Evolutionary conservation across 2,888 invertebrate genomes (phyloP), one percentile per base, ranked within the genome.

Genomic region (Drosophila incognita): DNA sequence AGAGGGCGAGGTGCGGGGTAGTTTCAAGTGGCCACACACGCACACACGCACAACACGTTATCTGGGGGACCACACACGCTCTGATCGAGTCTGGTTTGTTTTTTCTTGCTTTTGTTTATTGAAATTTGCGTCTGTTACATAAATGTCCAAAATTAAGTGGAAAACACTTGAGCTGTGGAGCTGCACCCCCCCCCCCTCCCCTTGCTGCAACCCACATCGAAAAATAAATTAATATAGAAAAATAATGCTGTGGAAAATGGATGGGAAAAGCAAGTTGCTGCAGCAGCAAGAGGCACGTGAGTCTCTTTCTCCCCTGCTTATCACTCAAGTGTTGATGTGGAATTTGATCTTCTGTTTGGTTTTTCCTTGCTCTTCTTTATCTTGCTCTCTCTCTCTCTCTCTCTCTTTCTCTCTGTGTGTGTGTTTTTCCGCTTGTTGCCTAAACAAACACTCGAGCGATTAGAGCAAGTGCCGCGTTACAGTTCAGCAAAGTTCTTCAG

Each of bases 71-170:
- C 87, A 89, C 89, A 86, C 89, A 85, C 83, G 65, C 54, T 66
- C 49, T 58, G 18, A 40, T 33, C n/a, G 35, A 54, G 54, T 24
- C 24, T 24, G 24, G 67, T 70, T 61, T 48, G 65, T 62, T 48
- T 63, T 66, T 48, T 36, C 54, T 56, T 62, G 10, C 21, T 67
- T 63, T 60, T 79, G 76, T 87, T 87, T 87, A 87, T 87, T 85
- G 78, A 75, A 83, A 87, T 81, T 79, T 76, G 54, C 59, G 36
- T 58, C 69, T 77, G 82, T 75, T 82, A 82, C 80, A 75, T 78
- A 82, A 82, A 88, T 86, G 88, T 75, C 70, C 62, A 70, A 78
- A 80, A 86, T 83, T 86, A 88, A 85, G 88, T 88, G 87, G 88
- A 88, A 86, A 86, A 69, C 85, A 86, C 85, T 85, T 69, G 79